These are phyloP conservation scores for Crotophaga sulcirostris DNA, from an alignment of 2,113 vertebrate species.

Conservation along the genomic window DNA sequence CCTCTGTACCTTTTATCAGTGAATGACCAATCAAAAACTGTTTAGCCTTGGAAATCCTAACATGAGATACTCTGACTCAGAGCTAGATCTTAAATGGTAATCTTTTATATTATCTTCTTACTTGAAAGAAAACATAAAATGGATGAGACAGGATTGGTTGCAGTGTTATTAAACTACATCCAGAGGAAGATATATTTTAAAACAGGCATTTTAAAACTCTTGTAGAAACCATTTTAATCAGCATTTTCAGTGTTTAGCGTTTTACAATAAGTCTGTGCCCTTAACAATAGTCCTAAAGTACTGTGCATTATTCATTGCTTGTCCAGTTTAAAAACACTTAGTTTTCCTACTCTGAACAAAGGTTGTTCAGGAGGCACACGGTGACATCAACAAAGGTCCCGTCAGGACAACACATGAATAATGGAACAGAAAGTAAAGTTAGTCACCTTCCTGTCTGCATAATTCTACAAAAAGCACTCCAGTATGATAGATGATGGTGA, in stretches of 20 bases:
- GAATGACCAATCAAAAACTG: background rate
- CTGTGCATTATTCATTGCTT: constrained; percentile 7
- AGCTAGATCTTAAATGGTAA: background rate
- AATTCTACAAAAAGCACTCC: constrained; percentile 14
- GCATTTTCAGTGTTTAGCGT: background rate
- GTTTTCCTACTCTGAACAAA: constrained; percentile 3
- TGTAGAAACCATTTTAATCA: background rate
- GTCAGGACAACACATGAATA: constrained; percentile 47
- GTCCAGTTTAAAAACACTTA: background rate
- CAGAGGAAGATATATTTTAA: background rate
- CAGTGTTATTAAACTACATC: background rate
- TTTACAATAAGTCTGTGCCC: background rate
- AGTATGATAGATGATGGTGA: background rate
- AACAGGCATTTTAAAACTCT: background rate
- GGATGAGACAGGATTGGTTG: background rate
- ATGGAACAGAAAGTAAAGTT: constrained; percentile 50
- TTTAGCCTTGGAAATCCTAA: background rate
- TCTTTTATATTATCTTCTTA: background rate
- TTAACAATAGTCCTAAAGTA: background rate
- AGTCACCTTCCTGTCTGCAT: constrained; percentile 19
- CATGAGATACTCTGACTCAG: background rate
- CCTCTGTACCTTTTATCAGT: background rate
- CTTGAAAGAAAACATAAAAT: background rate
- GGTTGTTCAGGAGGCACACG: background rate
- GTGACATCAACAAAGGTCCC: constrained; percentile 1